These are phyloP conservation scores for mouse (Mus musculus) DNA, from an alignment of 2,113 vertebrate genomes.

Conservation along the genomic window DNA sequence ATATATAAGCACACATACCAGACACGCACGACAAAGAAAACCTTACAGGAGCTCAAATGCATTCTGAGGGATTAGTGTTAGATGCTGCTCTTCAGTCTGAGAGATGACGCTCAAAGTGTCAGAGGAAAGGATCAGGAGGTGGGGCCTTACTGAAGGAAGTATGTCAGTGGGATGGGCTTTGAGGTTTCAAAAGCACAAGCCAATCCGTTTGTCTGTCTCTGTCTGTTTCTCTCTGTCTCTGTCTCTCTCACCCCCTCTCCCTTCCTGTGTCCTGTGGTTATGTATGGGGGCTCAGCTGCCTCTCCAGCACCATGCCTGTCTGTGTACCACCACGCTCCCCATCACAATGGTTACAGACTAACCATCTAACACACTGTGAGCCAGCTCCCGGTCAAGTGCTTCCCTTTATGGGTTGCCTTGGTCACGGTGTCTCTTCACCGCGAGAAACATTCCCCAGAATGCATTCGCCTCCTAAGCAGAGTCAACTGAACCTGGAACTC, in stretches of 20 bases:
- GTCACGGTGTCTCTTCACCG: background rate
- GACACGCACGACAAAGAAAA: background rate
- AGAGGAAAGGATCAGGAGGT: background rate
- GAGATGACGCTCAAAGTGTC: fast-evolving
- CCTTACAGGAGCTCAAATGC: background rate
- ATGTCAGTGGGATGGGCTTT: background rate
- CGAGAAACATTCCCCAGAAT: background rate
- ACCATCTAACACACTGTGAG: background rate
- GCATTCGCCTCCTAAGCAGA: background rate
- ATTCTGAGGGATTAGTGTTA: background rate
- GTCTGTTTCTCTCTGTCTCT: background rate
- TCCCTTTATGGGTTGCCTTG: background rate
- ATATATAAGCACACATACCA: background rate
- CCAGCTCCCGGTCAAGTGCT: background rate
- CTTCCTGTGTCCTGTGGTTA: background rate
- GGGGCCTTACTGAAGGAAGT: background rate
- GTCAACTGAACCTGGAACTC: background rate
- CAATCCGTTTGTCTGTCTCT: background rate
- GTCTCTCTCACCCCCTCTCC: no score
- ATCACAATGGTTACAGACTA: background rate
- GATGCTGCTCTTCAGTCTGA: background rate
- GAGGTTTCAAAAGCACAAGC: background rate
- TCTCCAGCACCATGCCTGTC: background rate
- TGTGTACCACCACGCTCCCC: background rate
- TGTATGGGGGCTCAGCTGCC: background rate